Base-by-base conservation (phyloP, 92 coral and sea anemone species). In the Zoanthus sansibaricus region DNA sequence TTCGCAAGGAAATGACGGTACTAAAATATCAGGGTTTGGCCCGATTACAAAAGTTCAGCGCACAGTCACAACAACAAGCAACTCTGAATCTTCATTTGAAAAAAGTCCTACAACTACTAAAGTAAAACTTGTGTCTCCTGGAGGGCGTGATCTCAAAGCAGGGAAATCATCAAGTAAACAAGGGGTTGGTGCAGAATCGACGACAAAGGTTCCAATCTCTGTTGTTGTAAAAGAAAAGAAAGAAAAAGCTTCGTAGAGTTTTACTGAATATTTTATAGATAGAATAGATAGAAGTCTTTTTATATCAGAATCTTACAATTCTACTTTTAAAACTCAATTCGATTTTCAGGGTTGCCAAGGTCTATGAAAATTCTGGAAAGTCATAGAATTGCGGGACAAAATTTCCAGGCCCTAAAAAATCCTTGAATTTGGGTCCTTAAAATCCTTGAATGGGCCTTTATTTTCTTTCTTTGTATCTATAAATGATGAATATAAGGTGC, bases 1-100 rank as follows among this genome's bases (percentile, higher is more conserved):
- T 52, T 59, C n/a, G 20, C 33, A 32, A 46, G 74, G 85, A 32
- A 20, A 10, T 59, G 62, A 14, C 13, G 71, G 54, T n/a, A 17
- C 83, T 6, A 33, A n/a, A 66, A 71, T 10, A 47, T 47, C 74
- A 32, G 46, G 75, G 59, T 80, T 80, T 8, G 70, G 74, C 59
- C 73, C 20, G 14, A 80, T 66, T 31, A 46, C 62, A 70, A 66
- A 80, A 20, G 75, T 80, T 7, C 85, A 80, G 3, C 85, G 85
- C 3, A 46, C 85, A 8, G 85, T 80, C 25, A 80, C 85, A 4
- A 66, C 46, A 46, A 80, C 75, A 18, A 70, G 46, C 42, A 68
- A 67, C 75, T 66, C 85, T 31, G 83, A 78, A 25, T 59, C 83
- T 12, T 51, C 55, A 46, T 59, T 78, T 42, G 83, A 56, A 6